phyloP scores from a whole-genome alignment of 2,888 invertebrate genomes.

The Trissonchulus latispiculum region DNA sequence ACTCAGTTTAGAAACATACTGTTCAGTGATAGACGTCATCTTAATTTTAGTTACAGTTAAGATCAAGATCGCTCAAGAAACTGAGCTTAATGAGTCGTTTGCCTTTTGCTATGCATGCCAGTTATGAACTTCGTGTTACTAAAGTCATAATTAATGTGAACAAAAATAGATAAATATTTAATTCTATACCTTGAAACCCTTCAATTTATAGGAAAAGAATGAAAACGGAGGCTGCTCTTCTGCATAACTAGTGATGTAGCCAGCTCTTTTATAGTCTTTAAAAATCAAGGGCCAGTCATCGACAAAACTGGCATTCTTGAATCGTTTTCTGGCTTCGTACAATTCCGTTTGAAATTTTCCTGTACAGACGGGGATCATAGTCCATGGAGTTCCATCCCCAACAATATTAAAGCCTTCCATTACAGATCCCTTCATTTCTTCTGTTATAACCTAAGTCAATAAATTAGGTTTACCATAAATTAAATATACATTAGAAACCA shows the following conservation, averaged over 20 bases:
- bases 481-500: too few species aligned
- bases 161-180: too few species aligned
- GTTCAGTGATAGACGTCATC: too few species aligned
- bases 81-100: too few species aligned
- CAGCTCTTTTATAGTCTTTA: constrained; percentile 38
- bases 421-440: constrained; percentile 11
- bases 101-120: too few species aligned
- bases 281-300: constrained; percentile 20
- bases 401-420: constrained; percentile 20
- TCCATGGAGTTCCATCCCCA: constrained; percentile 20
- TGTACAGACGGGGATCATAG: constrained; percentile 16
- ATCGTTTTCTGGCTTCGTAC: constrained; percentile 17
- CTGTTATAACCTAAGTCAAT: neutral
- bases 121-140: too few species aligned
- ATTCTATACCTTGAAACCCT: constrained; percentile 57
- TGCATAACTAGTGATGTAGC: constrained; percentile 66
- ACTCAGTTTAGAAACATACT: too few species aligned
- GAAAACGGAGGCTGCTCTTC: constrained; percentile 71
- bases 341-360: constrained; percentile 20
- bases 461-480: too few species aligned
- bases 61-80: too few species aligned
- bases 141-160: too few species aligned
- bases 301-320: constrained; percentile 19
- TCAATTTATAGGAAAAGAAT: constrained; percentile 66
- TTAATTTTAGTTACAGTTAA: too few species aligned